Evolutionary conservation across 35 echinoderm and acorn worm species (phyloP).

Genomic region (Hemicentrotus pulcherrimus): DNA sequence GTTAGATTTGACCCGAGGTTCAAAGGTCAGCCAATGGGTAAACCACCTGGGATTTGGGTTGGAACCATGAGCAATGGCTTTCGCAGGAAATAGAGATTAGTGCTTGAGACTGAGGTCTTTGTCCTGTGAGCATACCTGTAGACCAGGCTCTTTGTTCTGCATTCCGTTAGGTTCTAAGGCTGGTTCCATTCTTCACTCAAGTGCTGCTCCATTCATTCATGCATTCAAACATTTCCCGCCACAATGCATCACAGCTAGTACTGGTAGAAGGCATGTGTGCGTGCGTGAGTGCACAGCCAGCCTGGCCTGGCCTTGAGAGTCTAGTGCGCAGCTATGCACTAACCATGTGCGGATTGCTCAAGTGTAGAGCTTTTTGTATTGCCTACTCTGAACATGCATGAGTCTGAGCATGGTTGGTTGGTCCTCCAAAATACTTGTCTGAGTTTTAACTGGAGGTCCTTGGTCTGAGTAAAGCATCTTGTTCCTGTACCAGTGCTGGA

Average conservation of each 20-base stretch:
- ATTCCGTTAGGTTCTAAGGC: neutral
- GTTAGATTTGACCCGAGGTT: neutral
- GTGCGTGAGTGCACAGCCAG: neutral
- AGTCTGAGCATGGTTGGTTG: no score
- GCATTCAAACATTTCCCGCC: constrained; percentile 28
- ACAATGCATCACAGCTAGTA: neutral
- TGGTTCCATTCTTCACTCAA: neutral
- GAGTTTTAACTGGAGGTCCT: no score
- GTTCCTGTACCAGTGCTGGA: no score
- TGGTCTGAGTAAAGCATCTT: no score
- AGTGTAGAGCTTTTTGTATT: neutral
- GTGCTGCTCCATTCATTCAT: neutral
- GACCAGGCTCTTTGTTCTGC: constrained; percentile 21
- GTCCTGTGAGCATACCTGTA: constrained; percentile 23
- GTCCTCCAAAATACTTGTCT: no score
- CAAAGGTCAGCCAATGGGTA: neutral
- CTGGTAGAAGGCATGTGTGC: neutral
- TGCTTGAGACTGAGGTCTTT: neutral
- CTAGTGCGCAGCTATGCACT: neutral
- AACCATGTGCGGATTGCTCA: neutral
- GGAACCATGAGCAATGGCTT: neutral
- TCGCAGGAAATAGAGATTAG: constrained; percentile 31
- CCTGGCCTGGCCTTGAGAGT: neutral
- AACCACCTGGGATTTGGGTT: neutral
- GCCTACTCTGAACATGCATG: neutral